Base-by-base conservation (phyloP, 2,113 vertebrate genomes). In the Coracopsis vasa region DNA sequence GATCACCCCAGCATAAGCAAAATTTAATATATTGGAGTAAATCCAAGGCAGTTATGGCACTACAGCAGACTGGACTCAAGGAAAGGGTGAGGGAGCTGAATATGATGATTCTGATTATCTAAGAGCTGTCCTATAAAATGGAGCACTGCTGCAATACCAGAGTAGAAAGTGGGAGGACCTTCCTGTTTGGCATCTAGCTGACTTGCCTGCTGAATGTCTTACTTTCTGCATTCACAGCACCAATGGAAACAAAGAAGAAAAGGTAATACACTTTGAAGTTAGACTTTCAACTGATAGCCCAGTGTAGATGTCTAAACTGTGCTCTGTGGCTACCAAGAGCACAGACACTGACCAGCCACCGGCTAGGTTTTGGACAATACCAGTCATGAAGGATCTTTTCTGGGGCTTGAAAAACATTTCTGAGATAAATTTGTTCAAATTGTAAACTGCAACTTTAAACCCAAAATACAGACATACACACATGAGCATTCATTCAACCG, bases 401-500 rank as follows among this genome's bases (percentile, higher is more conserved):
- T 50, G 41, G 27, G 41, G 13, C 18, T 74, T 60, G 41, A 58
- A 77, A 83, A 71, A 45, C 2, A 29, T 53, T 95, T 71, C 69
- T 92, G 35, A 71, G 29, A 80, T 44, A 20, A 35, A 80, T 84
- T 78, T 77, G 2, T 47, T 15, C 47, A 45, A 48, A 61, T 75
- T 37, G 29, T 10, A 54, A 61, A 60, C 44, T 35, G 20, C 61
- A 70, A 51, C 16, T 77, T 88, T 62, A 78, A 94, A 84, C 9
- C 4, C 47, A 42, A 72, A 86, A 87, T 35, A 33, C 12, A 79
- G 13, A 51, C 11, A 21, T 17, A 44, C 11, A 19, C 13, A 11
- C 1, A 2, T 2, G 7, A 0, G 1, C 4, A 2, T 85, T 78
- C n/a, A 17, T n/a, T 67, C 83, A 86, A 27, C 47, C 2, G 1